Conservation (phyloP, 2,797 vertebrate genomes). For the Calcarius lapponicus region DNA sequence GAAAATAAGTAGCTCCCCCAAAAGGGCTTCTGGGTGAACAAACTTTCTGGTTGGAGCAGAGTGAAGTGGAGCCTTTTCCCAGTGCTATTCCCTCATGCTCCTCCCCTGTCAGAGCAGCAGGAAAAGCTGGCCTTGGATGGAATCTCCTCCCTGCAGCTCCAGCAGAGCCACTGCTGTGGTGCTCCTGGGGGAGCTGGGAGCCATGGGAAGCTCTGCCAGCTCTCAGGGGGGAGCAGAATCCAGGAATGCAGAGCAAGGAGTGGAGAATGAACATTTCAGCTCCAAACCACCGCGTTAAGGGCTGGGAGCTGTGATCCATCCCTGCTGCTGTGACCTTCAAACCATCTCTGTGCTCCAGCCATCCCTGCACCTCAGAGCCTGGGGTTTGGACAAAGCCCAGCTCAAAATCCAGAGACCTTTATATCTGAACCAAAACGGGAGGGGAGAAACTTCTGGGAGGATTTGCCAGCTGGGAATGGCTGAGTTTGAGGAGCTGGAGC, state of each 20-base stretch:
- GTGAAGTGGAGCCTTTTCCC: neutral
- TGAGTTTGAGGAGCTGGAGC: no score
- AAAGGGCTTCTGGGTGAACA: conserved; percentile 59
- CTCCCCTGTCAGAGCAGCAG: neutral
- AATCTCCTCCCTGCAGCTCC: neutral
- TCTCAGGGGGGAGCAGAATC: neutral
- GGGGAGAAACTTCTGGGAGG: no score
- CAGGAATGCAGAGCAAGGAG: neutral
- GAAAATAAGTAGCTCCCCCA: conserved; percentile 67
- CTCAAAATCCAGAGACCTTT: no score
- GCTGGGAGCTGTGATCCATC: neutral
- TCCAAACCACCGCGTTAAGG: rapidly evolving
- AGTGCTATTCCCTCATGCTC: rapidly evolving
- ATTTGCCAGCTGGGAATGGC: no score
- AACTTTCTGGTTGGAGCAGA: neutral
- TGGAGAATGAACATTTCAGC: neutral
- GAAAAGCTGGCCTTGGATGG: neutral
- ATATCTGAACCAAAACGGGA: no score
- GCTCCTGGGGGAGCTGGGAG: rapidly evolving
- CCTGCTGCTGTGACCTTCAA: rapidly evolving
- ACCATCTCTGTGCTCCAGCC: rapidly evolving
- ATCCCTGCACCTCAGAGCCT: neutral
- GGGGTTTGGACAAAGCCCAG: neutral
- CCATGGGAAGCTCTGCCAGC: neutral
- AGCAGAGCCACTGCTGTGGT: rapidly evolving